Conservation (phyloP, 2,797 vertebrate species). For the Melanotaenia pygmaea region DNA sequence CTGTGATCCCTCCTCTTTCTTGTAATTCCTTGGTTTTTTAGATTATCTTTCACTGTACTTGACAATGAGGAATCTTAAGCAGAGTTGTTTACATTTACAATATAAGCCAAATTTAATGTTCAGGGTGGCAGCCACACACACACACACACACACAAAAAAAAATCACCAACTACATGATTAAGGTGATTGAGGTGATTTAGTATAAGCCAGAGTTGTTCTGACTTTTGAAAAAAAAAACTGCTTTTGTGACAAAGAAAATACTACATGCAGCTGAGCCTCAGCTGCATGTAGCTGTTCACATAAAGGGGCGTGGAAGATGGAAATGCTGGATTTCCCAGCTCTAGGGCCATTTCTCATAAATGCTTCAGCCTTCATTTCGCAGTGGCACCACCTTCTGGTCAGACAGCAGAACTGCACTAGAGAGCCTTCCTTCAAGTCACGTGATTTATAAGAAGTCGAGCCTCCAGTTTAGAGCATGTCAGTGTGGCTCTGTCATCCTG, state of each 20-base stretch:
- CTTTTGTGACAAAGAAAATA: neutral
- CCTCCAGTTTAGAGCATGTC: constrained; percentile 4
- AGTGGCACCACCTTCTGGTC: constrained; percentile 26
- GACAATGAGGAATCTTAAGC: neutral
- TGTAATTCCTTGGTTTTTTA: neutral
- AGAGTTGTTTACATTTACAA: neutral
- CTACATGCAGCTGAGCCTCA: neutral
- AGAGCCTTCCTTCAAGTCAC: constrained; percentile 52
- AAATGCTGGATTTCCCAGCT: constrained; percentile 36
- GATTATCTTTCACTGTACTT: neutral
- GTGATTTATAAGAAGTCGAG: constrained; percentile 62
- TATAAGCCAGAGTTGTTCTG: neutral
- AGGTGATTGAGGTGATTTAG: neutral
- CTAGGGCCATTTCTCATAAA: constrained; percentile 41
- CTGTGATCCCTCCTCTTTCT: too few relatives aligned
- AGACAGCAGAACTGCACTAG: neutral
- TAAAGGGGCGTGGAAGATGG: neutral
- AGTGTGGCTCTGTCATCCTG: neutral
- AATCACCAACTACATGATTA: neutral
- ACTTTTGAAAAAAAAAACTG: neutral
- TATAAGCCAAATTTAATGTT: neutral
- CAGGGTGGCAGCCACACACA: neutral
- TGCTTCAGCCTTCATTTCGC: neutral
- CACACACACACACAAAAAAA: neutral
- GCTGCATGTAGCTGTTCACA: neutral